A percentile compares a stretch with the other conserved stretches of the same genome.
Evolutionary conservation across 2,797 vertebrate genomes (phyloP).

Genomic region (Gadopsis bispinosus): DNA sequence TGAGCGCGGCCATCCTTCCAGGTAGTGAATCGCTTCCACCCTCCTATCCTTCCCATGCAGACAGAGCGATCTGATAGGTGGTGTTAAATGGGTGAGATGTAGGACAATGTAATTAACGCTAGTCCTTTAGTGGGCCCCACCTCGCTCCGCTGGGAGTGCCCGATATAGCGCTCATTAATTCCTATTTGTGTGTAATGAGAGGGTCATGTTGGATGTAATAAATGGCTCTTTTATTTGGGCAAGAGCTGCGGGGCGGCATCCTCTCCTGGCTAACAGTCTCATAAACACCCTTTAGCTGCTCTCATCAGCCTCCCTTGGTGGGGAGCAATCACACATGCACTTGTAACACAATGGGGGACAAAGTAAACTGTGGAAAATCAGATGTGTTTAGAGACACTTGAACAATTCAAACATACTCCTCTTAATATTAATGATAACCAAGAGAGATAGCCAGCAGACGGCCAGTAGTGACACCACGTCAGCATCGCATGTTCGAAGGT

Average conservation of each 20-base stretch:
- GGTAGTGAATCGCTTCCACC: constrained; percentile 23
- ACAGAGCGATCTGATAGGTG: constrained; percentile 72
- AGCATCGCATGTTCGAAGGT: background rate
- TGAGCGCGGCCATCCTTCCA: constrained; percentile 12
- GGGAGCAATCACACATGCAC: constrained; percentile 53
- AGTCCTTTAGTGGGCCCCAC: constrained; percentile 78
- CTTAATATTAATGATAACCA: background rate
- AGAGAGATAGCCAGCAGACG: constrained; percentile 6
- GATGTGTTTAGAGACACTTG: constrained; percentile 28
- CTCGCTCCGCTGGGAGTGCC: constrained; percentile 79
- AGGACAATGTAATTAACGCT: constrained; percentile 85
- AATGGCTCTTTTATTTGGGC: constrained; percentile 86
- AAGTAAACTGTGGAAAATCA: constrained; percentile 30
- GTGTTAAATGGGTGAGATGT: constrained; percentile 83
- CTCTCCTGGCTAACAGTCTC: constrained; percentile 79
- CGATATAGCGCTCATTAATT: constrained; percentile 86
- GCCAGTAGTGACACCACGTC: background rate
- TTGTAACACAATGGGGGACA: constrained; percentile 12
- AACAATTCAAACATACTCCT: constrained; percentile 1
- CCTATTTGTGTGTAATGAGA: constrained; percentile 87
- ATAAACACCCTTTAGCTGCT: constrained; percentile 81
- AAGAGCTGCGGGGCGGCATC: constrained; percentile 80
- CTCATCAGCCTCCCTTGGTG: constrained; percentile 75
- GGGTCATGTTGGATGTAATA: constrained; percentile 86
- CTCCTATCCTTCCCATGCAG: constrained; percentile 44